Percentiles rank a stretch among this genome's conserved stretches.
Conservation (phyloP, 2,113 vertebrate species). For the Gymnorhina tibicen region DNA sequence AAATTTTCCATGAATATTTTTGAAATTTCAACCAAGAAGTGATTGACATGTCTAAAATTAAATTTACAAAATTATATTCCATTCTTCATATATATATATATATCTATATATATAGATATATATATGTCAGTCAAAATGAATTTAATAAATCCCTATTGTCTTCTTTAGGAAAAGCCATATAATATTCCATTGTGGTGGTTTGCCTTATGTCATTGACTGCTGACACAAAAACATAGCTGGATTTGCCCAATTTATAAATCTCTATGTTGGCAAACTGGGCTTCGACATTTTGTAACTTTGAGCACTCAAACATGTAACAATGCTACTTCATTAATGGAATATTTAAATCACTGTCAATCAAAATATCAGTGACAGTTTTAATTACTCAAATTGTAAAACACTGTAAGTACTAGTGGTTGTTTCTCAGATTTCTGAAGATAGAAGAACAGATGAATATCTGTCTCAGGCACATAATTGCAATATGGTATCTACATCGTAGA, state of each 20-base stretch:
- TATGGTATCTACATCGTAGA: neutral
- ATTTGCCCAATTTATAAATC: neutral
- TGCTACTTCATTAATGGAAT: neutral
- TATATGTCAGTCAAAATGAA: neutral
- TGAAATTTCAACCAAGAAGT: neutral
- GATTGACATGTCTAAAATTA: neutral
- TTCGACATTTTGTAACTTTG: neutral
- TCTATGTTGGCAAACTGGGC: neutral
- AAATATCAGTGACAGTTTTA: neutral
- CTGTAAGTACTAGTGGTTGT: neutral
- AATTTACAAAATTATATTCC: neutral
- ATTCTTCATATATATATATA: neutral
- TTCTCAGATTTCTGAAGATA: neutral
- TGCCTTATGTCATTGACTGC: neutral
- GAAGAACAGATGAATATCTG: neutral
- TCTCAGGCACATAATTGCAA: neutral
- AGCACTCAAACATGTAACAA: fast-evolving
- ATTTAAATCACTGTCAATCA: neutral
- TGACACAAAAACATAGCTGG: neutral
- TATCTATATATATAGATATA: neutral
- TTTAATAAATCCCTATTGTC: neutral
- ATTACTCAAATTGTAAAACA: neutral
- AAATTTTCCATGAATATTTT: neutral
- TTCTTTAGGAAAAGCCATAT: neutral
- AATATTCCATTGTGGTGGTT: neutral